A percentile compares a stretch with the other conserved stretches of the same genome.
phyloP scores from a whole-genome alignment of 2,797 vertebrate genomes.

The Champsocephalus gunnari region DNA sequence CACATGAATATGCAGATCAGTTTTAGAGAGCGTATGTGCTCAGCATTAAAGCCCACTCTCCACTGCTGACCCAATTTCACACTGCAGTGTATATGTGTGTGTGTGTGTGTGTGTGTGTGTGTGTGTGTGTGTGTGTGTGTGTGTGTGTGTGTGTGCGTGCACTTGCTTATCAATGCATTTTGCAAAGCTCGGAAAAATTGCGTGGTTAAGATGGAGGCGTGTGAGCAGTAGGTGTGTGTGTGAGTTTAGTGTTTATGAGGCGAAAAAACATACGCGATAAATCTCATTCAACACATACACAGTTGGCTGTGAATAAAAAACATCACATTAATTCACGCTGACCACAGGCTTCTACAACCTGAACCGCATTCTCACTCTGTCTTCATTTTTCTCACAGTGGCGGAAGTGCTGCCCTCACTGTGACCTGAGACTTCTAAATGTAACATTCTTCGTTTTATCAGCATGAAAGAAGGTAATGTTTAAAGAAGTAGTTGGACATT shows the following conservation, averaged over 20 bases:
- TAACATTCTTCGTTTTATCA: neutral
- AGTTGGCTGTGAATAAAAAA: constrained; percentile 39
- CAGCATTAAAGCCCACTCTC: constrained; percentile 85
- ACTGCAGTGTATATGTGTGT: constrained; percentile 65
- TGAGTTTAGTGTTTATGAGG: constrained; percentile 43
- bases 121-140: constrained; percentile 2
- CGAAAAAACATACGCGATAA: constrained; percentile 46
- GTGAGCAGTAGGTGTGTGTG: constrained; percentile 49
- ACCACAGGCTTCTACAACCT: constrained; percentile 31
- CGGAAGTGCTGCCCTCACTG: neutral
- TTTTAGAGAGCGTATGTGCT: constrained; percentile 83
- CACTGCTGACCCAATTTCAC: constrained; percentile 84
- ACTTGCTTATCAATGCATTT: constrained; percentile 80
- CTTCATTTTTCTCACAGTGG: constrained; percentile 1
- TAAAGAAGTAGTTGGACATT: neutral
- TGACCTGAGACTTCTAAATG: neutral
- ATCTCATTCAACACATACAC: constrained; percentile 46
- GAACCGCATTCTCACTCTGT: constrained; percentile 16
- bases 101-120: constrained; percentile 1
- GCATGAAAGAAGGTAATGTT: neutral
- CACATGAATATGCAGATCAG: constrained; percentile 86
- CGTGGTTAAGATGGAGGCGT: constrained; percentile 56
- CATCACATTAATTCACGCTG: constrained; percentile 45
- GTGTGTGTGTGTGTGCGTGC: constrained; percentile 19
- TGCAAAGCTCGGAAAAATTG: constrained; percentile 63